Conservation (phyloP, 1,140 invertebrate genomes). For the Oscheius sp. region DNA sequence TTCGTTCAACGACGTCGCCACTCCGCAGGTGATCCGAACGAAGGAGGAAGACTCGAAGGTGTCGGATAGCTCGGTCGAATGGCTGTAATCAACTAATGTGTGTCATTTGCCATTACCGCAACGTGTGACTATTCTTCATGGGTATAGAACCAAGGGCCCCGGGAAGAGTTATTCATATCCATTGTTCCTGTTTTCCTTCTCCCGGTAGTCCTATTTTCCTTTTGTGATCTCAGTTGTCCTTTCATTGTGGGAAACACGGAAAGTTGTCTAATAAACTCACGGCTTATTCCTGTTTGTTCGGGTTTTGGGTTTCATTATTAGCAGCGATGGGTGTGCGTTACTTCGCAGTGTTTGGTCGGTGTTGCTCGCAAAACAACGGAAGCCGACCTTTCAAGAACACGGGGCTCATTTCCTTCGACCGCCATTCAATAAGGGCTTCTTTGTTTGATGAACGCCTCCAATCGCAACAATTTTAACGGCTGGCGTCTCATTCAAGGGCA, state of each 20-base stretch:
- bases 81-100: background rate
- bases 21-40: background rate
- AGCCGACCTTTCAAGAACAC: too few relatives aligned
- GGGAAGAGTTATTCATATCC: too few relatives aligned
- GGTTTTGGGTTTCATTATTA: background rate
- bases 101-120: slow-evolving; percentile 7
- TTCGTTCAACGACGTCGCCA: background rate
- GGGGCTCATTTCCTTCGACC: too few relatives aligned
- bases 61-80: background rate
- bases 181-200: too few relatives aligned
- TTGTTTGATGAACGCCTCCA: background rate
- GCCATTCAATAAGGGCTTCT: background rate
- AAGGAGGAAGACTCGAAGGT: background rate
- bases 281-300: background rate
- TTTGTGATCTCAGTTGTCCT: slow-evolving; percentile 6
- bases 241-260: background rate
- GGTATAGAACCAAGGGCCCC: too few relatives aligned
- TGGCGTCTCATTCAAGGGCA: background rate
- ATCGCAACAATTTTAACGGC: background rate
- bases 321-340: too few relatives aligned
- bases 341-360: background rate
- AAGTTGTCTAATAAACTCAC: background rate
- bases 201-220: too few relatives aligned
- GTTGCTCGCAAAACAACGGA: background rate
- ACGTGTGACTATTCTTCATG: too few relatives aligned